Evolutionary conservation across 2,888 invertebrate species (phyloP).

Genomic region (Lithophane semibrunnea): DNA sequence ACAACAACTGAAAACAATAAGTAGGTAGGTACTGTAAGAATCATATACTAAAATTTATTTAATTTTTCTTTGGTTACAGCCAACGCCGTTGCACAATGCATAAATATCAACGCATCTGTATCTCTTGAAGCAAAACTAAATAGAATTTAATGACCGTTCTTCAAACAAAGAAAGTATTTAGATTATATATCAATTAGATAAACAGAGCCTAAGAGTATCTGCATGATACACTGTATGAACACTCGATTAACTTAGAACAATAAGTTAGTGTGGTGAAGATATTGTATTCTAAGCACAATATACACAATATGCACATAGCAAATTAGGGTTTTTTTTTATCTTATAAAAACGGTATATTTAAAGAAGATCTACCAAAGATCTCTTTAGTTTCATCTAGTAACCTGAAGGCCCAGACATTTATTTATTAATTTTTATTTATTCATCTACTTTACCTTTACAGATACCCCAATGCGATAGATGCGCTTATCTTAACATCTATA

Average conservation of each 20-base stretch:
- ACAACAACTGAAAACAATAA: too few species aligned
- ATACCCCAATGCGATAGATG: too few species aligned
- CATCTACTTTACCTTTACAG: too few species aligned
- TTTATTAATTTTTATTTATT: too few species aligned
- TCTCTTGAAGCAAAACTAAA: conserved; percentile 56
- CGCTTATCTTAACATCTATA: too few species aligned
- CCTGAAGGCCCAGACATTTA: too few species aligned
- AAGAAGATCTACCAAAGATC: too few species aligned
- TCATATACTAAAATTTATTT: not conserved
- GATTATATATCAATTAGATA: conserved; percentile 43
- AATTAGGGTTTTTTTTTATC: not conserved
- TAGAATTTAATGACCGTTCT: conserved; percentile 51
- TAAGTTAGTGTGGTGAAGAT: conserved; percentile 20
- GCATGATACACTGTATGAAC: conserved; percentile 21
- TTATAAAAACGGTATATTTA: not conserved
- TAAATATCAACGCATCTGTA: conserved; percentile 35
- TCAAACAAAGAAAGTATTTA: conserved; percentile 57
- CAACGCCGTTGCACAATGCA: conserved; percentile 1
- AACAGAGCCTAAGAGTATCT: not conserved
- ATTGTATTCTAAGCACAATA: conserved; percentile 1
- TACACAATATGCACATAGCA: not conserved
- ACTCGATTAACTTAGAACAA: conserved; percentile 56
- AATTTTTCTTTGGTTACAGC: conserved; percentile 16
- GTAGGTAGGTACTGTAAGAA: too few species aligned
- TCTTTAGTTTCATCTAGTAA: too few species aligned